Conservation (phyloP, 2,888 invertebrate species). For the Lasioglossum villosulum region DNA sequence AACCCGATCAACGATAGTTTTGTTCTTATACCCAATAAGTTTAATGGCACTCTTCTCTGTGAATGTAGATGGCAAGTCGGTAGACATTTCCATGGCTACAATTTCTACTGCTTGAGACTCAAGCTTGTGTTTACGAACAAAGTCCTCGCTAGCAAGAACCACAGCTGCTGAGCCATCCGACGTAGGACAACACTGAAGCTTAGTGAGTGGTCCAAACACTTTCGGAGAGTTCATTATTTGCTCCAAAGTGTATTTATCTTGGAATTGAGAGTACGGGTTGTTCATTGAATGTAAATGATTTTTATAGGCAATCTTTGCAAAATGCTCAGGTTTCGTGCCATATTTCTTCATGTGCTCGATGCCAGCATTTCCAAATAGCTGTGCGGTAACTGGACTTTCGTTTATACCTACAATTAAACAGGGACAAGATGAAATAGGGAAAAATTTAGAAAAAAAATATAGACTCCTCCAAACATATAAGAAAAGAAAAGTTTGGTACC, state of each 20-base stretch:
- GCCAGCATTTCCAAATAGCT: conserved; percentile 98
- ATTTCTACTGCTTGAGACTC: conserved; percentile 97
- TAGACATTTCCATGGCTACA: conserved; percentile 98
- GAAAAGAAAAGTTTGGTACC: conserved; percentile 84
- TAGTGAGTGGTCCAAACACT: conserved; percentile 96
- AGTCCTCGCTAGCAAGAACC: conserved; percentile 95
- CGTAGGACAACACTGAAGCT: conserved; percentile 98
- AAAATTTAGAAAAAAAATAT: neutral
- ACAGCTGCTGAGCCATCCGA: conserved; percentile 99
- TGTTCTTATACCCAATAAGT: conserved; percentile 85
- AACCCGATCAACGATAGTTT: neutral
- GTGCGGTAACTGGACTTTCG: conserved; percentile 94
- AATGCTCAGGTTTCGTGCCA: conserved; percentile 96
- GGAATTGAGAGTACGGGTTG: conserved; percentile 98
- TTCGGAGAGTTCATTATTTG: conserved; percentile 95
- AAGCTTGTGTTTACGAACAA: conserved; percentile 93
- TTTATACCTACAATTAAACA: conserved; percentile 85
- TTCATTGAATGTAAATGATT: conserved; percentile 98
- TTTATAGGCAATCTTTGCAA: conserved; percentile 99
- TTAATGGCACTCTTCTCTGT: conserved; percentile 92
- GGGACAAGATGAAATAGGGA: neutral
- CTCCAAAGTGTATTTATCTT: conserved; percentile 95
- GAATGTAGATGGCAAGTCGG: conserved; percentile 95
- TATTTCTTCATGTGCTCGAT: conserved; percentile 98
- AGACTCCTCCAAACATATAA: neutral